These are phyloP conservation scores for Dendronephthya gigantea DNA, from an alignment of 64 coral and sea anemone genomes.

Conservation along the genomic window DNA sequence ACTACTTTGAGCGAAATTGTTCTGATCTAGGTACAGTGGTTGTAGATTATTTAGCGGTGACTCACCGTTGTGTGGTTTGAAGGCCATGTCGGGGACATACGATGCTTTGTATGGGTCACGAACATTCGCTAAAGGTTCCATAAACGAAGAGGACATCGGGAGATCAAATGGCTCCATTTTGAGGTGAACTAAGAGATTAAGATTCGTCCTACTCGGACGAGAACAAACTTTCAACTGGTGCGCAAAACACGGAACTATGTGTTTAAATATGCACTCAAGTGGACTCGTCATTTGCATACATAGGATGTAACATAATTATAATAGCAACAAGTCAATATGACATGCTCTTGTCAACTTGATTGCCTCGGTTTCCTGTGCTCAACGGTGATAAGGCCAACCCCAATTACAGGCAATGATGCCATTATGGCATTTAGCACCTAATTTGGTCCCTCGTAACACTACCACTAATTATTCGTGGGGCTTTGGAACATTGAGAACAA, in stretches of 20 bases:
- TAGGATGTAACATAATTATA: not conserved
- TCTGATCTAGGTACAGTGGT: not conserved
- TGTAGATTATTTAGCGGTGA: not conserved
- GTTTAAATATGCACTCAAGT: not conserved
- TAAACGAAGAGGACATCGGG: not conserved
- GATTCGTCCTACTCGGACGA: not conserved
- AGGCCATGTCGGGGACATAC: not conserved
- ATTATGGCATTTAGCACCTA: slow-evolving; percentile 12
- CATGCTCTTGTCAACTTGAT: not conserved
- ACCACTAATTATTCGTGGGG: slow-evolving; percentile 6
- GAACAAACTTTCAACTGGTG: not conserved
- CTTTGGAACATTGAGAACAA: not conserved
- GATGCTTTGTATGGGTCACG: not conserved
- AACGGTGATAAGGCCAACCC: not conserved
- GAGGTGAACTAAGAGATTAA: not conserved
- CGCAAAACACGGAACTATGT: not conserved
- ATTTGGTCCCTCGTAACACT: slow-evolving; percentile 10
- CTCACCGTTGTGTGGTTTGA: not conserved
- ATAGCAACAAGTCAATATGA: not conserved
- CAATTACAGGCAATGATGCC: not conserved
- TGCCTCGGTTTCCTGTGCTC: not conserved
- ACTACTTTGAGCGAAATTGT: not conserved
- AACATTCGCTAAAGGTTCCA: not conserved
- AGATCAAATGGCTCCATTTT: slow-evolving; percentile 10
- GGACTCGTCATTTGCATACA: not conserved